phyloP scores from a whole-genome alignment of 2,888 invertebrate genomes.

The Troilus luridus region DNA sequence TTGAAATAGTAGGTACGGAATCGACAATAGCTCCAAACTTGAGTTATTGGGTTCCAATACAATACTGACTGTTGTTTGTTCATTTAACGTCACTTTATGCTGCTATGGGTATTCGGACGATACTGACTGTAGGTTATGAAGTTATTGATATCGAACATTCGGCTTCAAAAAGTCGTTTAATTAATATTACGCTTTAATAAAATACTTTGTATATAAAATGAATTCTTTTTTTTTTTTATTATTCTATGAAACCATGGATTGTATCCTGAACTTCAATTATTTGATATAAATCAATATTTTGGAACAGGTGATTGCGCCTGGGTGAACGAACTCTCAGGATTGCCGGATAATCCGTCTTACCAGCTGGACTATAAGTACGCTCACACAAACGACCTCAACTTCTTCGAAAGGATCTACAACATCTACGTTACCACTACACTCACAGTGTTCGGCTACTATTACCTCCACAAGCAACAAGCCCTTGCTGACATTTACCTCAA shows the following conservation, averaged over 20 bases:
- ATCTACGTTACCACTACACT: constrained; percentile 32
- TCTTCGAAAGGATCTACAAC: constrained; percentile 59
- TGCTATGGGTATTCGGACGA: too few species aligned
- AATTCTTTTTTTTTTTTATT: too few species aligned
- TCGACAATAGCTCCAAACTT: too few species aligned
- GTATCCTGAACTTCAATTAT: not conserved
- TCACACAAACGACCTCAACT: constrained; percentile 57
- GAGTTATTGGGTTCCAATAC: too few species aligned
- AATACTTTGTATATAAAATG: too few species aligned
- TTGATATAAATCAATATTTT: not conserved
- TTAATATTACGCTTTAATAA: too few species aligned
- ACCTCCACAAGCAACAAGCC: constrained; percentile 3
- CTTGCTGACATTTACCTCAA: constrained; percentile 50
- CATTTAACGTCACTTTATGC: too few species aligned
- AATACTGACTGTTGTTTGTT: too few species aligned
- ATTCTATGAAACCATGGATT: not conserved
- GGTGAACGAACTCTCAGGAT: constrained; percentile 61
- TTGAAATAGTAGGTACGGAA: too few species aligned
- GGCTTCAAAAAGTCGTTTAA: too few species aligned
- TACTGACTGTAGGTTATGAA: too few species aligned
- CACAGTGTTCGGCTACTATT: constrained; percentile 46
- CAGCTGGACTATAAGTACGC: constrained; percentile 60
- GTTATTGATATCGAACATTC: too few species aligned
- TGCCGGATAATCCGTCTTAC: constrained; percentile 61
- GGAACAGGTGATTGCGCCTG: constrained; percentile 58